Base-by-base conservation (phyloP, 2,113 vertebrate species). In the Candoia aspera region DNA sequence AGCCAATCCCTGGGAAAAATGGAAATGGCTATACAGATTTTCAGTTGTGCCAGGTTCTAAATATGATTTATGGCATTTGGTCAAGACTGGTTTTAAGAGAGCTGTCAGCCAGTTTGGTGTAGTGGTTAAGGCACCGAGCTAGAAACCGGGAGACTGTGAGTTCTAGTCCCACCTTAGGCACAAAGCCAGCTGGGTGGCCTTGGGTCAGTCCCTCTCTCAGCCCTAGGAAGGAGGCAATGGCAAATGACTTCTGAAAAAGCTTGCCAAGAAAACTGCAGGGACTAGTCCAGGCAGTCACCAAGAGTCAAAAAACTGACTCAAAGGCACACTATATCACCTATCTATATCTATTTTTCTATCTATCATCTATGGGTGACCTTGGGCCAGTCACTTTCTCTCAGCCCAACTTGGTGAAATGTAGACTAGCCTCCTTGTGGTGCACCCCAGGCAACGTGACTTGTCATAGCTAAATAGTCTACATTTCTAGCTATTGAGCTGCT, bases 11-110 rank as follows among this genome's bases (percentile, higher is more conserved):
- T 11, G 68, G 62, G 55, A 88, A 91, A 79, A 79, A 83, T 92
- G 93, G 57, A 59, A 90, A 2, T 46, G 12, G 55, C 57, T 93
- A 26, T 49, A 91, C 86, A 93, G 79, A 88, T 91, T 33, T 23
- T 6, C 24, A 73, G 29, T 37, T 91, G 29, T 89, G 54, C 59
- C 89, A 93, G 46, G 23, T 86, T 46, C 5, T 0, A 0, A 6
- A n/a, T 23, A 2, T 89, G 85, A 23, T 88, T 92, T 33, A 55
- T 0, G 0, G 84, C 33, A 59, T 58, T 92, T 93, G 84, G 87
- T 83, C 84, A 84, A 64, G 24, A 88, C 13, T 42, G 3, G 13
- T 24, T 87, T 83, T 59, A 83, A 92, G 86, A 17, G 55, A 88
- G 37, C 24, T 46, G 58, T 59, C 84, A 49, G 37, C 46, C 55